Percentiles rank a stretch among this genome's conserved stretches.
Evolutionary conservation across 2,888 invertebrate genomes (phyloP).

Genomic region (Dolichomitus sp.): DNA sequence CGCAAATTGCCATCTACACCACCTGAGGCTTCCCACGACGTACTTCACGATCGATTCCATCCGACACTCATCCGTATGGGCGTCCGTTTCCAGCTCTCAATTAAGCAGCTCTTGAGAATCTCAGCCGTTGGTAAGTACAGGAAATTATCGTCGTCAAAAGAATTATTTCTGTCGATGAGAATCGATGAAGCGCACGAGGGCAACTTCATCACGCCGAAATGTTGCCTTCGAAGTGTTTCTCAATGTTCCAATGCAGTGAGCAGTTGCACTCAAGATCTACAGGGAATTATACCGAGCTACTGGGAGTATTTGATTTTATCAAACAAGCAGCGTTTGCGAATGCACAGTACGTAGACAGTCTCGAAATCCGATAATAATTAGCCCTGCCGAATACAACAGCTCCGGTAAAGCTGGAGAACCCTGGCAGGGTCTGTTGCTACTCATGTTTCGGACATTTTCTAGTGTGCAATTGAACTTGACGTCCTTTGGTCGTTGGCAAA

Average conservation of each 20-base stretch:
- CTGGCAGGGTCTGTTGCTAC: neutral
- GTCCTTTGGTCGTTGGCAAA: constrained; percentile 32
- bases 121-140: neutral
- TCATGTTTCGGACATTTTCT: constrained; percentile 40
- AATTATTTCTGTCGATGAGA: neutral
- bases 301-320: constrained; percentile 8
- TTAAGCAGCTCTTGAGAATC: neutral
- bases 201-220: neutral
- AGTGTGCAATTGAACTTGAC: constrained; percentile 18
- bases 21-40: constrained; percentile 17
- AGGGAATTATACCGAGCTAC: neutral
- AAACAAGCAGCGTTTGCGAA: neutral
- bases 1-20: constrained; percentile 12
- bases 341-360: neutral
- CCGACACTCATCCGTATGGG: neutral
- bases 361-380: constrained; percentile 14
- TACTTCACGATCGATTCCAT: neutral
- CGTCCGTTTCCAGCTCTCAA: constrained; percentile 3
- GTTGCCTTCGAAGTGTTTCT: neutral
- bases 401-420: neutral
- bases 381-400: neutral
- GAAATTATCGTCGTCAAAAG: constrained; percentile 3
- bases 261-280: neutral
- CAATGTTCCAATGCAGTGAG: neutral
- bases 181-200: neutral